Evolutionary conservation across 1,140 invertebrate genomes (phyloP).

Genomic region (Olivierus martensii): DNA sequence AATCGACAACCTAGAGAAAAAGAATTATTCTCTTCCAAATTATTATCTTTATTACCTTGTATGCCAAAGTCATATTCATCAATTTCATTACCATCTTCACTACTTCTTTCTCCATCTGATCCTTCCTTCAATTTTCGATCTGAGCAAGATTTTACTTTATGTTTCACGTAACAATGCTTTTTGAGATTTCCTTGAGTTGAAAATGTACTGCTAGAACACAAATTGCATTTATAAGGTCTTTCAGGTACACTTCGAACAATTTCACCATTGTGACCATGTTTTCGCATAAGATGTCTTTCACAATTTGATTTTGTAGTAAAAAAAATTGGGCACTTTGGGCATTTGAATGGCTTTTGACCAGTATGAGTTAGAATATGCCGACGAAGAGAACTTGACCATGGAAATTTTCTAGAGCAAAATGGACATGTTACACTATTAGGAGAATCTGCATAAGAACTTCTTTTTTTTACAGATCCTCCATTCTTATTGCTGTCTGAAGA

Average conservation of each 20-base stretch:
- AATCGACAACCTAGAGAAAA: slow-evolving; percentile 2
- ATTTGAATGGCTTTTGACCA: slow-evolving; percentile 91
- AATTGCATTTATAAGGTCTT: slow-evolving; percentile 65
- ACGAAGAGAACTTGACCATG: slow-evolving; percentile 85
- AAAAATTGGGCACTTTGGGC: slow-evolving; percentile 72
- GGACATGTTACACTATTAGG: slow-evolving; percentile 82
- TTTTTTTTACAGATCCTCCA: slow-evolving; percentile 48
- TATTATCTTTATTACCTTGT: too few relatives aligned
- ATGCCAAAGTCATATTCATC: background rate
- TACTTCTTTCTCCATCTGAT: slow-evolving; percentile 6
- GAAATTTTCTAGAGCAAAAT: slow-evolving; percentile 81
- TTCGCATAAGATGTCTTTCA: slow-evolving; percentile 78
- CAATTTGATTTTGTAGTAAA: slow-evolving; percentile 97
- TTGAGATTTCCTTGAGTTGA: slow-evolving; percentile 62
- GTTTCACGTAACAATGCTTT: slow-evolving; percentile 58
- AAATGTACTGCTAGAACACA: slow-evolving; percentile 71
- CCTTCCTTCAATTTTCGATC: slow-evolving; percentile 24
- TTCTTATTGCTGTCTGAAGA: background rate
- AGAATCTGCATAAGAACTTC: slow-evolving; percentile 88
- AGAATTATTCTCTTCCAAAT: too few relatives aligned
- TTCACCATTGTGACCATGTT: slow-evolving; percentile 45
- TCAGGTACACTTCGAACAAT: slow-evolving; percentile 50
- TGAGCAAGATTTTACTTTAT: slow-evolving; percentile 27
- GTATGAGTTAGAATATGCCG: slow-evolving; percentile 86
- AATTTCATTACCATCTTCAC: background rate